phyloP scores from a whole-genome alignment of 2,113 vertebrate species.

The Nibea albiflora region DNA sequence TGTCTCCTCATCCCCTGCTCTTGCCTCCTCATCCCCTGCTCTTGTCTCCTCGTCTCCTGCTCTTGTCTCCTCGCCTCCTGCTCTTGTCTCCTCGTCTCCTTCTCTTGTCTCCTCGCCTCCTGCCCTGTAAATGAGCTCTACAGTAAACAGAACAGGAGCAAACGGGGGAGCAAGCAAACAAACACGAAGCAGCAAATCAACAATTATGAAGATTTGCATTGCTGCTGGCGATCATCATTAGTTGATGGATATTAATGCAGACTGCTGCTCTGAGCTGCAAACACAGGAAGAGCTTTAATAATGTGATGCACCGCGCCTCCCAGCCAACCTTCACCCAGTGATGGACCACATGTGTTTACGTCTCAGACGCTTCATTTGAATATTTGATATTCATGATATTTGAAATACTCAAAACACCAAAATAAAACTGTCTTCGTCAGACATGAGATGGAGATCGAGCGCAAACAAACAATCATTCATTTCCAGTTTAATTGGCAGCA shows the following conservation, averaged over 20 bases:
- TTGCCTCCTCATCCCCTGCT: too few relatives aligned
- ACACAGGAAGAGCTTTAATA: slow-evolving; percentile 45
- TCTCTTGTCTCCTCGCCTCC: too few relatives aligned
- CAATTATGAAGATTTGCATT: slow-evolving; percentile 65
- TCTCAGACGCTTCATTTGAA: slow-evolving; percentile 1
- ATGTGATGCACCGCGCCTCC: background rate
- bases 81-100: too few relatives aligned
- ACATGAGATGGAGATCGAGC: background rate
- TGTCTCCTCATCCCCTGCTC: too few relatives aligned
- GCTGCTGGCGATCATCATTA: slow-evolving; percentile 69
- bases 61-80: too few relatives aligned
- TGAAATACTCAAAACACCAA: background rate
- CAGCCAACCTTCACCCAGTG: background rate
- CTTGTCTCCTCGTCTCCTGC: too few relatives aligned
- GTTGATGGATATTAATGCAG: slow-evolving; percentile 42
- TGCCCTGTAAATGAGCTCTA: too few relatives aligned
- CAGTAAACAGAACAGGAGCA: too few relatives aligned
- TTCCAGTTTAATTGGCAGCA: too few relatives aligned
- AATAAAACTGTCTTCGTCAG: fast-evolving
- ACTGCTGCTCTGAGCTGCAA: slow-evolving; percentile 1
- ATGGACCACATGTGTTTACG: slow-evolving; percentile 17
- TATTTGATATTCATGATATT: slow-evolving; percentile 19
- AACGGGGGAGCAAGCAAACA: slow-evolving; percentile 50
- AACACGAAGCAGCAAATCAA: slow-evolving; percentile 61
- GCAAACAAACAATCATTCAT: too few relatives aligned